Evolutionary conservation across 2,888 invertebrate genomes (phyloP).

Genomic region (Trilocha varians): DNA sequence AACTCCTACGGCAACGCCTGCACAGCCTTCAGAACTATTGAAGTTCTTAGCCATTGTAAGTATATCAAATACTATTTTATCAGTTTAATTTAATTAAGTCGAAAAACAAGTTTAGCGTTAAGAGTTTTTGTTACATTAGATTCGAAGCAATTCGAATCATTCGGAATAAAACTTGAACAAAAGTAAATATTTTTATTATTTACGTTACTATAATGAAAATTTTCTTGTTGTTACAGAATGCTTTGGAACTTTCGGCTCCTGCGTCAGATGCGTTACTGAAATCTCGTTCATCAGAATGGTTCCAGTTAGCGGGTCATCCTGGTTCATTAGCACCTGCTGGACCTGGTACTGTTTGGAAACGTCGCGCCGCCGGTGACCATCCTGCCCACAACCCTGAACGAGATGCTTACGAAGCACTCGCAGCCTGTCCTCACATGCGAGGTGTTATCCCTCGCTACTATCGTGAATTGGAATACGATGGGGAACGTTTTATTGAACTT

Average conservation of each 20-base stretch:
- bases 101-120: too few relatives aligned
- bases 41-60: slow-evolving; percentile 88
- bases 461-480: slow-evolving; percentile 84
- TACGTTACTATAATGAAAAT: slow-evolving; percentile 5
- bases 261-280: slow-evolving; percentile 89
- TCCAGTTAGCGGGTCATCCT: slow-evolving; percentile 94
- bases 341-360: slow-evolving; percentile 95
- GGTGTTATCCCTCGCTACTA: slow-evolving; percentile 88
- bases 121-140: too few relatives aligned
- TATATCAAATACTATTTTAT: slow-evolving; percentile 26
- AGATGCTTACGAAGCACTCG: slow-evolving; percentile 84
- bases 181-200: not conserved
- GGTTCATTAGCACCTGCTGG: slow-evolving; percentile 95
- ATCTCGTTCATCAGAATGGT: slow-evolving; percentile 82
- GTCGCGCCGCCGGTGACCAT: slow-evolving; percentile 81
- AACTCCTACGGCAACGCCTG: slow-evolving; percentile 31
- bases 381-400: slow-evolving; percentile 82
- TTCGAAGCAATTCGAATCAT: too few relatives aligned
- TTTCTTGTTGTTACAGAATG: slow-evolving; percentile 80
- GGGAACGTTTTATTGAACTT: slow-evolving; percentile 92
- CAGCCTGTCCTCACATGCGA: slow-evolving; percentile 80
- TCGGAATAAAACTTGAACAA: not conserved
- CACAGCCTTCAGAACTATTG: slow-evolving; percentile 68
- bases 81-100: too few relatives aligned
- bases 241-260: slow-evolving; percentile 91